phyloP scores from a whole-genome alignment of 2,888 invertebrate genomes.

The Ceriagrion tenellum region DNA sequence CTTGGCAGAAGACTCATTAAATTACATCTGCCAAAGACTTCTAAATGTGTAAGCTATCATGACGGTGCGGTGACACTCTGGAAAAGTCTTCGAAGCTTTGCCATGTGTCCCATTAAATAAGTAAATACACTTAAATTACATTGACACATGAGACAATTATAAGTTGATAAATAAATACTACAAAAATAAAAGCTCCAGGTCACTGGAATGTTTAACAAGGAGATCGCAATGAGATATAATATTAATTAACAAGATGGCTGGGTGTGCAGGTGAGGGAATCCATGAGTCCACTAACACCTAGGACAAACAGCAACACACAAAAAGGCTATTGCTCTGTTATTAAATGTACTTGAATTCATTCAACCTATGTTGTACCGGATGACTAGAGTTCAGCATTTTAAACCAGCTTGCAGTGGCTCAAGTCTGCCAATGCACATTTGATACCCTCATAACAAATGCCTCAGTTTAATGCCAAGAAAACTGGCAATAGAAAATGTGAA shows the following conservation, averaged over 20 bases:
- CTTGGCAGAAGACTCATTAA: slow-evolving; percentile 29
- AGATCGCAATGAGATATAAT: slow-evolving; percentile 68
- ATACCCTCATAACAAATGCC: slow-evolving; percentile 47
- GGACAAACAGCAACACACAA: slow-evolving; percentile 72
- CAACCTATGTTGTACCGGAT: slow-evolving; percentile 56
- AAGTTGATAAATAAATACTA: slow-evolving; percentile 69
- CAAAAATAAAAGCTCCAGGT: slow-evolving; percentile 69
- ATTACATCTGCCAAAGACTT: slow-evolving; percentile 41
- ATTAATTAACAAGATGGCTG: slow-evolving; percentile 69
- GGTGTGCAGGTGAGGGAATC: slow-evolving; percentile 68
- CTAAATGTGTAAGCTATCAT: slow-evolving; percentile 62
- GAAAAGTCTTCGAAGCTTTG: slow-evolving; percentile 56
- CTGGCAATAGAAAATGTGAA: slow-evolving; percentile 63
- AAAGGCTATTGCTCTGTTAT: slow-evolving; percentile 70
- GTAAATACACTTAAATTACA: slow-evolving; percentile 68
- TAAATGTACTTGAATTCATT: slow-evolving; percentile 56
- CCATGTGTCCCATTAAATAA: slow-evolving; percentile 68
- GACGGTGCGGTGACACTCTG: slow-evolving; percentile 63
- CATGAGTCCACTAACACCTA: slow-evolving; percentile 70
- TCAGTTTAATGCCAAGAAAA: slow-evolving; percentile 58
- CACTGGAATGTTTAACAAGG: slow-evolving; percentile 68
- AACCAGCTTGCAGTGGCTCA: slow-evolving; percentile 41
- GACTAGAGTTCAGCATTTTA: slow-evolving; percentile 53
- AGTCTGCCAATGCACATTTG: slow-evolving; percentile 42
- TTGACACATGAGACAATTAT: slow-evolving; percentile 68